Percentiles rank a stretch among this genome's conserved stretches.
Evolutionary conservation across 2,888 invertebrate genomes (phyloP).

Genomic region (Acanthococcus lagerstroemiae): DNA sequence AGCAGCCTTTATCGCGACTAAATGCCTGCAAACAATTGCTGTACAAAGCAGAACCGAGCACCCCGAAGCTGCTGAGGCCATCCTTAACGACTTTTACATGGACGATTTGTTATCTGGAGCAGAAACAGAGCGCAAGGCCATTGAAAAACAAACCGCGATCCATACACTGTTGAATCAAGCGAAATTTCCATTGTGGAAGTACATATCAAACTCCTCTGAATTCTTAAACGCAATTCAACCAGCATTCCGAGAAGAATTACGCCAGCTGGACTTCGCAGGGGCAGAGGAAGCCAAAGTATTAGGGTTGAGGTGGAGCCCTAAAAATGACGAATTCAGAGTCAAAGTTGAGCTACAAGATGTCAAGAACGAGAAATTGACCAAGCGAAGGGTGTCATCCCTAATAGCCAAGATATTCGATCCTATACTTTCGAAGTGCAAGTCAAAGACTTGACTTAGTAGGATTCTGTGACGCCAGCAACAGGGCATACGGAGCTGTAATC

Average conservation of each 20-base stretch:
- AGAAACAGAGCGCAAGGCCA: conserved; percentile 30
- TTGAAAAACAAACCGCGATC: background rate
- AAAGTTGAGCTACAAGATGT: background rate
- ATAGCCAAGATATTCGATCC: conserved; percentile 17
- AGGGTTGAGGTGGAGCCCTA: conserved; percentile 15
- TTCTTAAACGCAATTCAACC: background rate
- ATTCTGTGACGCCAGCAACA: no score
- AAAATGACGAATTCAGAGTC: conserved; percentile 1
- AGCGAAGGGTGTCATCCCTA: conserved; percentile 6
- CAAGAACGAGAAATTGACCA: background rate
- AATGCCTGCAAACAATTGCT: conserved; percentile 37
- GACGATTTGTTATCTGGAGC: conserved; percentile 38
- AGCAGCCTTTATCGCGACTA: conserved; percentile 37
- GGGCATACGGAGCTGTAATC: no score
- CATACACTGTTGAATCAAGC: background rate
- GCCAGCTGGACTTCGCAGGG: conserved; percentile 1
- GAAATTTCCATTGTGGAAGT: conserved; percentile 36
- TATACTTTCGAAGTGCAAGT: no score
- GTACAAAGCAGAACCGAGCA: conserved; percentile 31
- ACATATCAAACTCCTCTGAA: conserved; percentile 33
- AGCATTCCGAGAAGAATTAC: background rate
- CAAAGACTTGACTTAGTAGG: no score
- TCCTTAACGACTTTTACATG: conserved; percentile 39
- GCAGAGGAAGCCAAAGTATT: conserved; percentile 5
- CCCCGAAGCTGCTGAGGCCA: conserved; percentile 31